A percentile compares a stretch with the other conserved stretches of the same genome.
phyloP scores from a whole-genome alignment of 2,797 vertebrate genomes.

The Fundulus diaphanus region DNA sequence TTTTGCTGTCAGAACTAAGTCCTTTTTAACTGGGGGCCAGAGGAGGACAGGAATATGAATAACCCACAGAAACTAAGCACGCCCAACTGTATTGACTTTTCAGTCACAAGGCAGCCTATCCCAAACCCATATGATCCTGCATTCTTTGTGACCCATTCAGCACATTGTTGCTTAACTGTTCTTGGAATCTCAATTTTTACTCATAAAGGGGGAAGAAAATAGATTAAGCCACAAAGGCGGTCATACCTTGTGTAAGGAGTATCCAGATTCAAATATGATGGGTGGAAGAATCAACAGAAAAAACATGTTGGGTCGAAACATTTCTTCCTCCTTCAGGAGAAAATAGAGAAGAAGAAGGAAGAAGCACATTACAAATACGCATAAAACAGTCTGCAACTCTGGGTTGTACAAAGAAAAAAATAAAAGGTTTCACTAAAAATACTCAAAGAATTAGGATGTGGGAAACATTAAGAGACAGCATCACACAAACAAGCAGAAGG shows the following conservation, averaged over 20 bases:
- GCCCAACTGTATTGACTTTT: constrained; percentile 2
- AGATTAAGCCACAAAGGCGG: background rate
- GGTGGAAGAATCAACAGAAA: constrained; percentile 97
- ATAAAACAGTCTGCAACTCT: background rate
- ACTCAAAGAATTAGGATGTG: background rate
- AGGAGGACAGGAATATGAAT: background rate
- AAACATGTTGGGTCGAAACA: constrained; percentile 99
- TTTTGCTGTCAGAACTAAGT: too few relatives aligned
- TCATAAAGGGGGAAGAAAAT: background rate
- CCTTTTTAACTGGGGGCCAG: background rate
- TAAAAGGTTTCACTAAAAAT: background rate
- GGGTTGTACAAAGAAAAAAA: background rate
- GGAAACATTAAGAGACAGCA: background rate
- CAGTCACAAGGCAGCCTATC: background rate
- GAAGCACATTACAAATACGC: background rate
- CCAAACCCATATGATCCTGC: background rate
- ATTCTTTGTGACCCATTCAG: background rate
- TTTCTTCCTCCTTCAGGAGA: constrained; percentile 92
- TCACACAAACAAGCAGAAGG: background rate
- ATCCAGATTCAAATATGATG: constrained; percentile 99
- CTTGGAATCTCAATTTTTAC: background rate
- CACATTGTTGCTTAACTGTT: background rate
- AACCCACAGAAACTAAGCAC: constrained; percentile 9
- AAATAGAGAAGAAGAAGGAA: constrained; percentile 19
- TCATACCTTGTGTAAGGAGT: constrained; percentile 96